Evolutionary conservation across 2,797 vertebrate species (phyloP).

Genomic region (Alectoris magna): DNA sequence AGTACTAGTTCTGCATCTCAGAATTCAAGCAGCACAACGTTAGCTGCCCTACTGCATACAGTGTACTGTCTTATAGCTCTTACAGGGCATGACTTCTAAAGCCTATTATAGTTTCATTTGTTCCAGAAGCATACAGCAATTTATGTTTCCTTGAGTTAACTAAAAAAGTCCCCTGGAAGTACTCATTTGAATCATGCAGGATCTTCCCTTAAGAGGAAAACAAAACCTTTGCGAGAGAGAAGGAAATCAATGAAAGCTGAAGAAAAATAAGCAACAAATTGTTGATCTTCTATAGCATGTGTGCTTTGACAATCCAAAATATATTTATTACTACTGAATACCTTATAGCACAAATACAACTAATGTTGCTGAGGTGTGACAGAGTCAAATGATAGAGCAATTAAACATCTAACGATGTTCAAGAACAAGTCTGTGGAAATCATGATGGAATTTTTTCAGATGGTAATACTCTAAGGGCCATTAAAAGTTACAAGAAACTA

Average conservation of each 20-base stretch:
- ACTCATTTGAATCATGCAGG: not conserved
- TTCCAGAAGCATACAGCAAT: conserved; percentile 2
- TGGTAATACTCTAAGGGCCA: conserved; percentile 16
- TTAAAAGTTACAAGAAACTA: conserved; percentile 70
- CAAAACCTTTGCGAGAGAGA: conserved; percentile 31
- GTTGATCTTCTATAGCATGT: not conserved
- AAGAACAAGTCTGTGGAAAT: not conserved
- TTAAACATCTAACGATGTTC: not conserved
- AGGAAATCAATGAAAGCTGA: not conserved
- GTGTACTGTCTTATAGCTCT: not conserved
- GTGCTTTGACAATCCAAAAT: not conserved
- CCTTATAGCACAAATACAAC: not conserved
- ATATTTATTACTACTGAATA: not conserved
- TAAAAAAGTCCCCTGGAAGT: not conserved
- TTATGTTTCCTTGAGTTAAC: conserved; percentile 16
- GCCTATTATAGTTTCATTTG: not conserved
- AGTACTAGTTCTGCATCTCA: not conserved
- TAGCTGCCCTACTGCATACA: not conserved
- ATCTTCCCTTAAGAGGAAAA: conserved; percentile 36
- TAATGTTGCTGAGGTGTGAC: not conserved
- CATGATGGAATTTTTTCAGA: conserved; percentile 14
- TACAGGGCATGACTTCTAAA: not conserved
- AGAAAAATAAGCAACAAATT: not conserved
- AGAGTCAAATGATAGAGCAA: not conserved
- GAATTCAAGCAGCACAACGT: not conserved